Percentiles rank a stretch among this genome's conserved stretches.
Conservation (phyloP, 2,888 invertebrate species). For the Plagiodera versicolora region DNA sequence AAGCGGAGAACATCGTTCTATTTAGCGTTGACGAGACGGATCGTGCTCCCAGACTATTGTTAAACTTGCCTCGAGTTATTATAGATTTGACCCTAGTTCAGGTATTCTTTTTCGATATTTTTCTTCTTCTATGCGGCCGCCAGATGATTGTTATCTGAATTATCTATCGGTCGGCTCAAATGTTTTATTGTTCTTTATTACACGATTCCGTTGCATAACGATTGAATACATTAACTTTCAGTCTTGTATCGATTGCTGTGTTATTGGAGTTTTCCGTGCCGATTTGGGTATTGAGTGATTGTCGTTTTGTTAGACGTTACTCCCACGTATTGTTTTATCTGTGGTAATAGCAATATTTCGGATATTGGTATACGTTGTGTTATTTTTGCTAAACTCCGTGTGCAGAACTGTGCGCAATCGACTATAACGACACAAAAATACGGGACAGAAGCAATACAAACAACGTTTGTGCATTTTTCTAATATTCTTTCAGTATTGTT, state of each 20-base stretch:
- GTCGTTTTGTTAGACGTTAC: too few relatives aligned
- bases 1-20: constrained; percentile 41
- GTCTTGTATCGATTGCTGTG: background rate
- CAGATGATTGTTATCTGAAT: constrained; percentile 39
- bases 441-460: too few relatives aligned
- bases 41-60: constrained; percentile 50
- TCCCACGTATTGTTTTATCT: too few relatives aligned
- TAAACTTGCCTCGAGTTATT: constrained; percentile 50
- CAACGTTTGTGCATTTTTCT: too few relatives aligned
- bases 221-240: constrained; percentile 12
- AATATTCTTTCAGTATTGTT: too few relatives aligned
- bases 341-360: too few relatives aligned
- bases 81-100: constrained; percentile 51
- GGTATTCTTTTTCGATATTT: constrained; percentile 34
- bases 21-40: constrained; percentile 46
- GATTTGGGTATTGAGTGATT: background rate
- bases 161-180: constrained; percentile 34
- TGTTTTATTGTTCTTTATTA: constrained; percentile 36
- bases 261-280: background rate
- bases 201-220: constrained; percentile 26
- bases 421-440: too few relatives aligned
- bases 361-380: too few relatives aligned
- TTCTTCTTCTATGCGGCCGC: constrained; percentile 16
- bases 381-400: too few relatives aligned
- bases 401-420: too few relatives aligned